Base-by-base conservation (phyloP, 2,888 invertebrate genomes). In the Cyclophora punctaria region DNA sequence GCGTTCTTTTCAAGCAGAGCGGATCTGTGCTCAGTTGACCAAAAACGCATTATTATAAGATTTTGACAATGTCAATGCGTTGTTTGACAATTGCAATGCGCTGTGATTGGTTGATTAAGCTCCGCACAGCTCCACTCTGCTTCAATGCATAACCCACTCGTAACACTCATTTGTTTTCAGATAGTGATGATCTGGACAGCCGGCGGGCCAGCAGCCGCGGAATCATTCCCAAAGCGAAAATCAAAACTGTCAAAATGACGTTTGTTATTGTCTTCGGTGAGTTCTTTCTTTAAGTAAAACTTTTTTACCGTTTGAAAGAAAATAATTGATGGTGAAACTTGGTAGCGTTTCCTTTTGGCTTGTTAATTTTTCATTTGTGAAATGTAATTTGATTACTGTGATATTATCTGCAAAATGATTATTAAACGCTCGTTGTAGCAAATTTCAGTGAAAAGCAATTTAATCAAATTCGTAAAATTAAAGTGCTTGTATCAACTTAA, bases 171-270 rank as follows among this genome's bases (percentile, higher is more conserved):
- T 61, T 46, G 60, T 47, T 75, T 72, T 5, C 75, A 88, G 87
- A 83, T 52, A 83, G 83, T 59, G 87, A 87, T 54, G 87, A 88
- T 46, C 62, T 88, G 67, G 88, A 87, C 59, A 76, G 92, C 37
- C 89, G 95, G 44, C 89, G 96, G 46, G 96, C 96, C 1, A 97
- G 97, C 74, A 97, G 97, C 34, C 90, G 97, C 47, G 98, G 98
- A 45, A 93, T 98, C 55, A 98, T 98, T 70, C 98, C 98, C 0
- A 92, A 96, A 56, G 98, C 98, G 40, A 98, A 98, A 89, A 96
- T 98, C 66, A 98, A 98, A 90, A 98, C 97, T 7, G 96, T 98
- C 56, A 98, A 98, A 85, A 98, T 98, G 97, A 98, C 98, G 0
- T 94, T 98, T 63, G 97, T 97, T 63, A 98, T 98, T 67, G 97